Base-by-base conservation (phyloP, 2,888 invertebrate species). In the Nemapogon koenigi region DNA sequence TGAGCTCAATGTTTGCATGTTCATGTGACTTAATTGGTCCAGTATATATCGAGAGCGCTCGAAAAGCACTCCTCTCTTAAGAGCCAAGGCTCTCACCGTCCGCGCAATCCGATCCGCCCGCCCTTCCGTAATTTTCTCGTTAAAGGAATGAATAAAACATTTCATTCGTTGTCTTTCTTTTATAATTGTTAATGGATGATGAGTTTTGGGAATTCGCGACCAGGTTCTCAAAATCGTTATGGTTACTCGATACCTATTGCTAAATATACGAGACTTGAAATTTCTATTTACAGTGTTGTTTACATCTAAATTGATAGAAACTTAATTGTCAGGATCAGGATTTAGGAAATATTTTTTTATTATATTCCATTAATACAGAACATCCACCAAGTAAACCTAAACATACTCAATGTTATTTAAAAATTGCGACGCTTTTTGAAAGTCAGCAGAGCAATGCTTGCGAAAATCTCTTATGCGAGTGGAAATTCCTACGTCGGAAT, bases 131-230 rank as follows among this genome's bases (percentile, higher is more conserved):
- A 78, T 76, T 75, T 73, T 67, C 75, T 75, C 72, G 75, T 75
- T 76, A 78, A 71, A 68, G 65, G 64, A 67, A 76, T 75, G 76
- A 78, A 76, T 78, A 76, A 78, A 78, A 76, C 75, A 76, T 76
- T 76, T 72, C 64, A 75, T 75, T 72, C 68, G 71, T 70, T 70
- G 69, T 68, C 68, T 71, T 73, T 72, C 70, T 73, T 75, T 73
- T 72, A 67, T 72, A 72, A 75, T 71, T 73, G 72, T 73, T 78
- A 75, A 75, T 72, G 70, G 73, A 64, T 67, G 71, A 71, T 75
- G 69, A 68, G 65, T 71, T 71, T 69, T 67, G 63, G 64, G 63
- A 70, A 72, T 68, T 67, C 69, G 66, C 65, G 64, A 62, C 60
- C 65, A 53, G 57, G 60, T 60, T 62, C 58, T 62, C 60, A 35